Percentiles rank a stretch among this genome's conserved stretches.
These are phyloP conservation scores for Propithecus deckenii DNA, from an alignment of 2,797 vertebrate genomes.

Conservation along the genomic window DNA sequence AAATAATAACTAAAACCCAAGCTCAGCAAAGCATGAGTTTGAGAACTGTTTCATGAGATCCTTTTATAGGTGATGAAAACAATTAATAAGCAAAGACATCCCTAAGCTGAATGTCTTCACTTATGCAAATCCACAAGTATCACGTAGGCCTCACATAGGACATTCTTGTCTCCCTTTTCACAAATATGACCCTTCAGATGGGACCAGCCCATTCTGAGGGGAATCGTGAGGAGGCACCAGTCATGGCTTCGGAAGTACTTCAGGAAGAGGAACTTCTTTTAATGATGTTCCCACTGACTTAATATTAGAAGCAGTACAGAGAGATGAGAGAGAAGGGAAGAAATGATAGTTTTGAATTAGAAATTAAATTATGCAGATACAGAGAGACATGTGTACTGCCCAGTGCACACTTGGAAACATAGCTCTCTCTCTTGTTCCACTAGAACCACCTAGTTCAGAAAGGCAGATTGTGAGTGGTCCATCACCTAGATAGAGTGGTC, in stretches of 20 bases:
- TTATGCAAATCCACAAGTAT: not conserved
- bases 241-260: not conserved
- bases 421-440: constrained; percentile 26
- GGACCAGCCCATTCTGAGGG: not conserved
- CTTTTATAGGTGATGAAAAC: not conserved
- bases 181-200: not conserved
- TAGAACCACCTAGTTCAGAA: constrained; percentile 58
- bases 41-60: not conserved
- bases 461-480: not conserved
- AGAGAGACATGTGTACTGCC: not conserved
- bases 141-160: not conserved
- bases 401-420: constrained; percentile 50
- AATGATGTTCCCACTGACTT: not conserved
- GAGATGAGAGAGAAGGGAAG: not conserved
- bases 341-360: not conserved
- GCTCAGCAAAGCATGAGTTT: not conserved
- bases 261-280: not conserved
- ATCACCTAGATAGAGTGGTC: constrained; percentile 68
- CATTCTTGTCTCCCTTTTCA: not conserved
- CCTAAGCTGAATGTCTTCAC: not conserved
- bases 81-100: not conserved
- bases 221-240: not conserved
- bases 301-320: not conserved
- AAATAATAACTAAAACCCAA: not conserved
- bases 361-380: constrained; percentile 22